A percentile compares a stretch with the other conserved stretches of the same genome.
These are phyloP conservation scores for Etheostoma spectabile DNA, from an alignment of 2,113 vertebrate genomes.

Conservation along the genomic window DNA sequence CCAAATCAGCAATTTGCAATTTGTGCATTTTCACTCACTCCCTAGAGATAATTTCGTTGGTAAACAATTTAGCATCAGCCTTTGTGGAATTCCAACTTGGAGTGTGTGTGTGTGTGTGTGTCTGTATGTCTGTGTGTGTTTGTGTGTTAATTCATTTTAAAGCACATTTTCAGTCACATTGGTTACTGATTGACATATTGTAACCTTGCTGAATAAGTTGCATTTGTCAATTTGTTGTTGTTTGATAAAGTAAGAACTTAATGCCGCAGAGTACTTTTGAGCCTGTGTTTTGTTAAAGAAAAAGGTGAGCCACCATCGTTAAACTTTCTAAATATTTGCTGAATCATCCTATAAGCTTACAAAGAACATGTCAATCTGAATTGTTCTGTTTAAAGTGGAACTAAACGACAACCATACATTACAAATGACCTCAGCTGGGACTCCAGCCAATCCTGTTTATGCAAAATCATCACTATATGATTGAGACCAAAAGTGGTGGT, in stretches of 20 bases:
- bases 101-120: too few relatives aligned
- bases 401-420: conserved; percentile 46
- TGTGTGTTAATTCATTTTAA: conserved; percentile 61
- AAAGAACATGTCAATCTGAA: conserved; percentile 8
- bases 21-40: conserved; percentile 58
- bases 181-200: conserved; percentile 55
- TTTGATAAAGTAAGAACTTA: conserved; percentile 42
- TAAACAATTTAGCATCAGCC: conserved; percentile 69
- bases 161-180: conserved; percentile 55
- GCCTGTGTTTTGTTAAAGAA: neutral
- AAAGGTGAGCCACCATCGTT: conserved; percentile 8
- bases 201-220: conserved; percentile 56
- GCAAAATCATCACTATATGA: conserved; percentile 76
- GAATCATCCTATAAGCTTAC: neutral
- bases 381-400: conserved; percentile 27
- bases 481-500: conserved; percentile 70
- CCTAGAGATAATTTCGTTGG: conserved; percentile 55
- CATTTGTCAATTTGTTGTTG: conserved; percentile 1
- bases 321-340: conserved; percentile 11
- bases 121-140: neutral
- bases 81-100: conserved; percentile 49
- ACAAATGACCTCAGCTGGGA: conserved; percentile 56
- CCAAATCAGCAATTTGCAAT: conserved; percentile 73
- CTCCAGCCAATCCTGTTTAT: conserved; percentile 60
- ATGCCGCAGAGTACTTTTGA: neutral